A percentile compares a stretch with the other conserved stretches of the same genome.
Conservation (phyloP, 2,888 invertebrate genomes). For the Ceraclea dissimilis region DNA sequence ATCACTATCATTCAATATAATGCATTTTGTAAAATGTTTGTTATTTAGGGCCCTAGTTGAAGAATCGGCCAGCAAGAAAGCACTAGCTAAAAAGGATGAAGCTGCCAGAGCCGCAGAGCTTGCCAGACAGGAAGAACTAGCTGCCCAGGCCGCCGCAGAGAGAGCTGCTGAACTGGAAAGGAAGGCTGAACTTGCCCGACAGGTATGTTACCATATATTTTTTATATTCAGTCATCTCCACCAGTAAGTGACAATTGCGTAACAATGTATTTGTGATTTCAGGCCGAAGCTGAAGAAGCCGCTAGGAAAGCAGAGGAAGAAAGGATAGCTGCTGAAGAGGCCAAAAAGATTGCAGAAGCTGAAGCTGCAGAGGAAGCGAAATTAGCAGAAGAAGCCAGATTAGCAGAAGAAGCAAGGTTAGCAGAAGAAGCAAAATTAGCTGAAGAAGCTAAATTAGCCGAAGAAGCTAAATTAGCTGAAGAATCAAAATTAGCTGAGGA, state of each 20-base stretch:
- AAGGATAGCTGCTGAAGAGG: constrained; percentile 32
- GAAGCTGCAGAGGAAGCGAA: constrained; percentile 43
- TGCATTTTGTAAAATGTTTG: too few species aligned
- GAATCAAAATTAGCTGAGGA: constrained; percentile 39
- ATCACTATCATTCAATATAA: too few species aligned
- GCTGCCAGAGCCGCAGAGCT: constrained; percentile 46
- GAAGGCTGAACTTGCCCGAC: constrained; percentile 29
- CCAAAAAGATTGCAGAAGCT: constrained; percentile 27
- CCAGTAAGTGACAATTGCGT: too few species aligned
- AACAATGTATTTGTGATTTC: not conserved
- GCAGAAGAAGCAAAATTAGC: constrained; percentile 42
- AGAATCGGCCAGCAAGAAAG: constrained; percentile 49
- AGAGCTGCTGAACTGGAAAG: constrained; percentile 34
- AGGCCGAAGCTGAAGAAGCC: not conserved
- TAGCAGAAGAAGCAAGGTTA: constrained; percentile 37
- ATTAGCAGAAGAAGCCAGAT: constrained; percentile 39
- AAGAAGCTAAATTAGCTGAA: constrained; percentile 38
- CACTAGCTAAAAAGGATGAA: constrained; percentile 45
- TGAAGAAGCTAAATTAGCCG: constrained; percentile 42
- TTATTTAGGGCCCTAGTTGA: constrained; percentile 45
- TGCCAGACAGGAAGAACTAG: constrained; percentile 39
- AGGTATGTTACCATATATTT: constrained; percentile 11
- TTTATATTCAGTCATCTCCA: too few species aligned
- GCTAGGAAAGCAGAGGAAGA: constrained; percentile 38
- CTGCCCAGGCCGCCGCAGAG: constrained; percentile 42